A percentile compares a stretch with the other conserved stretches of the same genome.
Conservation (phyloP, 2,113 vertebrate species). For the Narcine bancroftii region DNA sequence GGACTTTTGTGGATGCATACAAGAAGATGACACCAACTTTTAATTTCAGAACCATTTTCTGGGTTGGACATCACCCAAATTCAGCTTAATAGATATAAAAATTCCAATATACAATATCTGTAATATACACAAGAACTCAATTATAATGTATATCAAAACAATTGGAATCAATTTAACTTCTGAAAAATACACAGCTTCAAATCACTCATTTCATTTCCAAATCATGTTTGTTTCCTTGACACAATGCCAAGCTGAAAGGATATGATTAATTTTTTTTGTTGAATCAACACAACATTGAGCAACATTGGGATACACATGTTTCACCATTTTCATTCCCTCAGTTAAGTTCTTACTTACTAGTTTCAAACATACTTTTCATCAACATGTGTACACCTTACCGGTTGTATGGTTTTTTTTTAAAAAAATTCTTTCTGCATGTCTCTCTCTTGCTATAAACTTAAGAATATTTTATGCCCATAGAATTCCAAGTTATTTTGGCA, state of each 20-base stretch:
- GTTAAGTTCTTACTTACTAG: neutral
- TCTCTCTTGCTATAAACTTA: neutral
- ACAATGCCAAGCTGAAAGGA: neutral
- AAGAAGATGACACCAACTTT: too few relatives aligned
- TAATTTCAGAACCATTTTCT: neutral
- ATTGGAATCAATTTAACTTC: neutral
- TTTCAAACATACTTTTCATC: neutral
- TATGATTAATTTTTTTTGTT: too few relatives aligned
- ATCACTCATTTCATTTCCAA: neutral
- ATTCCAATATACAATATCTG: neutral
- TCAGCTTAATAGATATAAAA: neutral
- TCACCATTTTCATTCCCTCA: neutral
- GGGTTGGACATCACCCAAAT: neutral
- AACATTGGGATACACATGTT: neutral
- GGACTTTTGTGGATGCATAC: too few relatives aligned
- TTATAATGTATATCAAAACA: neutral
- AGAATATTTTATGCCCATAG: neutral
- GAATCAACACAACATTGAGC: neutral
- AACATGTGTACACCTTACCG: too few relatives aligned
- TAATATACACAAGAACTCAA: neutral
- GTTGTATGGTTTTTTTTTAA: neutral
- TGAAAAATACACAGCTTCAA: neutral
- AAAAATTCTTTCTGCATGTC: neutral
- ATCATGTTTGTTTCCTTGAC: neutral
- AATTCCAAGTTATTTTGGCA: neutral